Evolutionary conservation across 2,797 vertebrate species (phyloP), one percentile per base, ranked within the genome.

Genomic region (Vultur gryphus): DNA sequence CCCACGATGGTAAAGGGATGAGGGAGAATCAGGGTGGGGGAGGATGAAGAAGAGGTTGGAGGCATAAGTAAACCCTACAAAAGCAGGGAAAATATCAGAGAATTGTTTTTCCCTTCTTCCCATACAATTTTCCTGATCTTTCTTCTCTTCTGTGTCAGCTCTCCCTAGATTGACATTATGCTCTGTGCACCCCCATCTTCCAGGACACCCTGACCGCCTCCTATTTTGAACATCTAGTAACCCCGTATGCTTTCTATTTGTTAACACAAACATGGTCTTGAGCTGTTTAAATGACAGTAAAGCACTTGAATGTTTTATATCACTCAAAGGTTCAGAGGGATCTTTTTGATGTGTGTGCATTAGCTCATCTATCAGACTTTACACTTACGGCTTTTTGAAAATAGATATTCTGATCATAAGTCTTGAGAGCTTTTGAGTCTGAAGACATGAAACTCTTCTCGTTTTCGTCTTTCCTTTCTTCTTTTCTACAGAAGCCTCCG

Each of bases 41-140:
- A 89, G 29, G 51, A 76, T 59, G 16, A 78, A 8, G 48, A 76
- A 78, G 54, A 66, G 29, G 8, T 13, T 71, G n/a, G 10, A 9
- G 13, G 3, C 10, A 51, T 14, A 66, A 85, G 11, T 18, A 82
- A 79, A 66, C 16, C 7, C 25, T 78, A 41, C 3, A 33, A n/a
- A 94, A 70, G 35, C 48, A 91, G 72, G 29, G 37, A 90, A 91
- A 96, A 65, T 11, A 87, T 62, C 76, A 87, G 89, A 94, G 71
- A 93, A 39, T 8, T 46, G 8, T 24, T 78, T 70, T 61, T 28
- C 13, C 7, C 10, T 72, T 79, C 28, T 82, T 37, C 17, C 13
- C 6, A 10, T 25, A 24, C n/a, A 33, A 21, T 81, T 78, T n/a
- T 81, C 23, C n/a, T 41, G 16, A 67, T 37, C 2, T 15, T 85